Base-by-base conservation (phyloP, 2,888 invertebrate species). In the Rhagophthalmus giganteus region DNA sequence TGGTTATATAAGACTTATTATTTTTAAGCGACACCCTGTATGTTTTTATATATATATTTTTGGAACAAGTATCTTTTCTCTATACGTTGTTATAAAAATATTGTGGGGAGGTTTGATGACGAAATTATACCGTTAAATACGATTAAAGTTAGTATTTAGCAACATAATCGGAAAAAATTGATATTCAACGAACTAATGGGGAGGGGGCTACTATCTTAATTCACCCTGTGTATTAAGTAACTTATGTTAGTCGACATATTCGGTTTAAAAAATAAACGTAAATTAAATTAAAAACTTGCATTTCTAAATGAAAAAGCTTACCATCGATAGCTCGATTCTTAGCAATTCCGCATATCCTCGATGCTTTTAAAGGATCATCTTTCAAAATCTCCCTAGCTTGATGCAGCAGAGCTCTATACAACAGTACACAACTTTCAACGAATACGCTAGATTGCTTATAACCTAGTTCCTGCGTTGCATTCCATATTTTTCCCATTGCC, bases 271-370 rank as follows among this genome's bases (percentile, higher is more conserved):
- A 1, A 38, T 8, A 0, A 16, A n/a, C n/a, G n/a, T n/a, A n/a
- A 7, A 20, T 20, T 20, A 5, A 3, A 20, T 20, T 5, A 20
- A 20, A 5, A 20, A 3, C 20, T 7, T 20, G 20, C 7, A 27
- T 9, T 4, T 9, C 8, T 9, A 10, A 10, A 27, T 27, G 4
- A 9, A 5, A 4, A 10, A 9, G 25, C 8, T 62, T 57, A 80
- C 80, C 77, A 65, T 81, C 81, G 32, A 62, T 69, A 1, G 82
- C 81, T 56, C 80, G 70, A 45, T 79, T 75, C 60, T 78, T 77
- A 1, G 82, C 81, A 45, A 79, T 63, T 1, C 76, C 70, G 1
- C 79, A 73, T 3, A 79, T 65, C 53, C 77, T 70, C 49, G 78
- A 76, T 1, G 80, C 76, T 54, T 76, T 76, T 1, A 72, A 62